phyloP scores from a whole-genome alignment of 92 coral and sea anemone species.

The Heliopora coerulea region DNA sequence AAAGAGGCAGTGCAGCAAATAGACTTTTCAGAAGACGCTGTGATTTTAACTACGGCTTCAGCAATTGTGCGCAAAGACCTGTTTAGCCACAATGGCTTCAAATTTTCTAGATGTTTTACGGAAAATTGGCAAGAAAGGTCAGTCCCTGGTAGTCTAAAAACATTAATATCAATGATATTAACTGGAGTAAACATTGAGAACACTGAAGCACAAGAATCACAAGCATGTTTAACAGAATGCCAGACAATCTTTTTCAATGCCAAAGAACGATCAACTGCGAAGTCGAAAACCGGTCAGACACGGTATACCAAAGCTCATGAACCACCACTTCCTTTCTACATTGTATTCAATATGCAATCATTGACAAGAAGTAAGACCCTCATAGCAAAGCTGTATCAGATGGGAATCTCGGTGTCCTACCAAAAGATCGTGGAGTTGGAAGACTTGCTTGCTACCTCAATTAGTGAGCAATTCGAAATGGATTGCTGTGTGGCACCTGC shows the following conservation, averaged over 20 bases:
- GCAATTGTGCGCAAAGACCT: slow-evolving; percentile 67
- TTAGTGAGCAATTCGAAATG: too few relatives aligned
- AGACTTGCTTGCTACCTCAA: slow-evolving; percentile 60
- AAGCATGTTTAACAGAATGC: slow-evolving; percentile 75
- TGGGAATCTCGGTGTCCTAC: slow-evolving; percentile 66
- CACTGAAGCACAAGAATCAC: slow-evolving; percentile 63
- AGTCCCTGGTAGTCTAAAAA: slow-evolving; percentile 60
- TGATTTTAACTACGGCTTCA: slow-evolving; percentile 57
- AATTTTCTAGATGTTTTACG: slow-evolving; percentile 62
- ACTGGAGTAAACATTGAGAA: slow-evolving; percentile 64
- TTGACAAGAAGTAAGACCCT: slow-evolving; percentile 71
- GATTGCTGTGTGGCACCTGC: too few relatives aligned
- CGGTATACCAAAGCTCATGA: slow-evolving; percentile 65
- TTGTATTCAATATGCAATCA: slow-evolving; percentile 56
- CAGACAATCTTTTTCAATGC: slow-evolving; percentile 66
- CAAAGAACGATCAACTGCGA: slow-evolving; percentile 47
- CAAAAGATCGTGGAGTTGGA: slow-evolving; percentile 73
- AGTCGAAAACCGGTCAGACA: slow-evolving; percentile 72
- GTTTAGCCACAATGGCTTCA: slow-evolving; percentile 54
- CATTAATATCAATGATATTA: slow-evolving; percentile 56
- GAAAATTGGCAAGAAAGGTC: slow-evolving; percentile 59
- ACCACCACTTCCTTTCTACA: slow-evolving; percentile 68
- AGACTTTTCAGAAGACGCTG: slow-evolving; percentile 63
- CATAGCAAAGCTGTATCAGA: slow-evolving; percentile 59
- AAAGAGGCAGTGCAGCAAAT: slow-evolving; percentile 54